phyloP scores from a whole-genome alignment of 2,888 invertebrate genomes.

The Callyntrura guangdongensis region DNA sequence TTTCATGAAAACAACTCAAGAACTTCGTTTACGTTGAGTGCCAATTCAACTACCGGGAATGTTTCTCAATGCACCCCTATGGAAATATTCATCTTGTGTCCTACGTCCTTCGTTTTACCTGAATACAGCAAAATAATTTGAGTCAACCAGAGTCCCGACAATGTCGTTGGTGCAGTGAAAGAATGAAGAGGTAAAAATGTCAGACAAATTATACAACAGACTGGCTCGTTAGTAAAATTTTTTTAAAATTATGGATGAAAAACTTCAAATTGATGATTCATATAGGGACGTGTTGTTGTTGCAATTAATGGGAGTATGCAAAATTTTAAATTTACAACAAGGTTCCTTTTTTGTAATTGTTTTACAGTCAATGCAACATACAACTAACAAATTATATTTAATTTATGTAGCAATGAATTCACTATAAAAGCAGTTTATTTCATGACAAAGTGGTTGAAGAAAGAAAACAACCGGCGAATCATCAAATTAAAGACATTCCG shows the following conservation, averaged over 20 bases:
- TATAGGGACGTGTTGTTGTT: constrained; percentile 66
- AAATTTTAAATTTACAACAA: not conserved
- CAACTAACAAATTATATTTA: too few relatives aligned
- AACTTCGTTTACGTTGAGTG: constrained; percentile 61
- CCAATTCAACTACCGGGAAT: not conserved
- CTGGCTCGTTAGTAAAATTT: constrained; percentile 76
- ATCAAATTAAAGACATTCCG: constrained; percentile 63
- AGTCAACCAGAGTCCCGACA: constrained; percentile 71
- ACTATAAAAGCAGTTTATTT: too few relatives aligned
- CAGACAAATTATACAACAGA: constrained; percentile 87
- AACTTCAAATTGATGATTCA: constrained; percentile 67
- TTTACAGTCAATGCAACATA: too few relatives aligned
- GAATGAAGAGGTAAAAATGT: constrained; percentile 88
- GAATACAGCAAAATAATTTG: constrained; percentile 60
- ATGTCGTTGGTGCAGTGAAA: constrained; percentile 87
- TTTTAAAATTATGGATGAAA: constrained; percentile 77
- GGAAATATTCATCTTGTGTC: constrained; percentile 34
- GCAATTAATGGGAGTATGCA: constrained; percentile 75
- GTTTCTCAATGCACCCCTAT: constrained; percentile 62
- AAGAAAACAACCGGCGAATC: constrained; percentile 50
- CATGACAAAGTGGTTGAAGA: constrained; percentile 75
- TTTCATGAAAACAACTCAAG: too few relatives aligned
- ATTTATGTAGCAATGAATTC: too few relatives aligned
- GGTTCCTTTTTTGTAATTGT: too few relatives aligned
- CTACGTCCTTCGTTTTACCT: too few relatives aligned